Conservation (phyloP, 2,797 vertebrate species). For the Amblyopsis hoosieri region DNA sequence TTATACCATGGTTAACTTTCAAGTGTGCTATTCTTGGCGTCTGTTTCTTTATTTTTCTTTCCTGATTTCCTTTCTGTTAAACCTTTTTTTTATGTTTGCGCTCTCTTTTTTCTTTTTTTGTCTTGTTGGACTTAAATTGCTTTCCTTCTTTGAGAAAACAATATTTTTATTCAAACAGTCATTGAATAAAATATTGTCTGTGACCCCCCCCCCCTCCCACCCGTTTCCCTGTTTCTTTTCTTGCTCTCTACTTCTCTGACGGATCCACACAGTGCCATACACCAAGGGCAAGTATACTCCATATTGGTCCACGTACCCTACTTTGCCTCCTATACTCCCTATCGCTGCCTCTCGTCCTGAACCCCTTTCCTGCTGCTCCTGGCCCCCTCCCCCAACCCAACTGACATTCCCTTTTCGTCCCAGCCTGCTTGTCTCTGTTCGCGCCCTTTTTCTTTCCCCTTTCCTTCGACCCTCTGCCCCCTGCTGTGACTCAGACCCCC, state of each 20-base stretch:
- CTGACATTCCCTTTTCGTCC: conserved; percentile 41
- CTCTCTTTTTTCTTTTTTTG: conserved; percentile 63
- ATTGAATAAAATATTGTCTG: conserved; percentile 99
- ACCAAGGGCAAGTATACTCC: conserved; percentile 99
- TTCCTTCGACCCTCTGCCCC: conserved; percentile 68
- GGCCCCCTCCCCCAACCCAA: conserved; percentile 32
- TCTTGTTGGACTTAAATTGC: conserved; percentile 87
- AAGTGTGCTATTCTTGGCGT: conserved; percentile 50
- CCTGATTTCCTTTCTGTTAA: conserved; percentile 23
- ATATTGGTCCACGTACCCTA: conserved; percentile 95
- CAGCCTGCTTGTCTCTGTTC: conserved; percentile 55
- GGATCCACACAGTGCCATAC: conserved; percentile 98
- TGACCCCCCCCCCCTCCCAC: conserved; percentile 92
- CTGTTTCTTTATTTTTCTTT: conserved; percentile 40
- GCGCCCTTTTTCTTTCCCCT: conserved; percentile 68
- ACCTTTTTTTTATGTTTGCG: conserved; percentile 42
- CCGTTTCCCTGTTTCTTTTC: conserved; percentile 95
- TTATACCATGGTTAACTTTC: conserved; percentile 39
- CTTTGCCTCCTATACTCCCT: conserved; percentile 69
- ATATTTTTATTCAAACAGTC: conserved; percentile 99
- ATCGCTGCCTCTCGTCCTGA: conserved; percentile 69
- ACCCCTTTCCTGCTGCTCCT: conserved; percentile 68
- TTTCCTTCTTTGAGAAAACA: conserved; percentile 89
- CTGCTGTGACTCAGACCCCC: conserved; percentile 79
- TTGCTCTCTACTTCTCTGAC: conserved; percentile 99